These are phyloP conservation scores for Tuberolachnus salignus DNA, from an alignment of 2,888 invertebrate species.

Conservation along the genomic window DNA sequence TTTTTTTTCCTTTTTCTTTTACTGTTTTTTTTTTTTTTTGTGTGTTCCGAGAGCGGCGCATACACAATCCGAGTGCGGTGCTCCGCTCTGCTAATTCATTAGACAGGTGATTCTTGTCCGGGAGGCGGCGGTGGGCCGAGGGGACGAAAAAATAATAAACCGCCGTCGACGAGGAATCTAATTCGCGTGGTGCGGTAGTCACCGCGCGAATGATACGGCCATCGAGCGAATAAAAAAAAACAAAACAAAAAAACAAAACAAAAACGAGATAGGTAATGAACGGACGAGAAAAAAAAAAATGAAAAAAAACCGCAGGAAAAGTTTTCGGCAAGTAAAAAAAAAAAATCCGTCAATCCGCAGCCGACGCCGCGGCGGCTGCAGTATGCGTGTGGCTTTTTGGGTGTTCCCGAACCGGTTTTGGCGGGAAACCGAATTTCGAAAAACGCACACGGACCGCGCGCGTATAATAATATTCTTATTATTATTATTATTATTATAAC, in stretches of 20 bases:
- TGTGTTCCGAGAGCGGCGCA: not conserved
- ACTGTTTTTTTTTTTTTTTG: not conserved
- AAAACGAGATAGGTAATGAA: not conserved
- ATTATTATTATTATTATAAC: too few relatives aligned
- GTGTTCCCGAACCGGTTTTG: slow-evolving; percentile 54
- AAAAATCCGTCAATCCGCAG: slow-evolving; percentile 23
- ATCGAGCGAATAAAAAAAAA: not conserved
- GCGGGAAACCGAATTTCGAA: slow-evolving; percentile 52
- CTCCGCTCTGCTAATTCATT: slow-evolving; percentile 31
- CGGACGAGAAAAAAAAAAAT: not conserved
- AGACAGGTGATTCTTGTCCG: slow-evolving; percentile 42
- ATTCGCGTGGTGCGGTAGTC: slow-evolving; percentile 12
- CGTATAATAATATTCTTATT: too few relatives aligned
- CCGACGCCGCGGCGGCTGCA: not conserved
- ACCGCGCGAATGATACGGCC: too few relatives aligned
- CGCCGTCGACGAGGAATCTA: not conserved
- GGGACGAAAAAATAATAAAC: not conserved
- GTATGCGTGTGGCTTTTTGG: slow-evolving; percentile 46
- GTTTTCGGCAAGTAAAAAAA: slow-evolving; percentile 20
- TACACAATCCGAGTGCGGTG: not conserved
- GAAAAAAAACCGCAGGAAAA: slow-evolving; percentile 11
- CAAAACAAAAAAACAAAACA: too few relatives aligned
- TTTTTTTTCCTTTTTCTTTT: not conserved
- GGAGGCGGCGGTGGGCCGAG: too few relatives aligned
- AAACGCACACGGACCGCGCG: slow-evolving; percentile 28